A percentile compares a stretch with the other conserved stretches of the same genome.
phyloP scores from a whole-genome alignment of 2,888 invertebrate genomes.

The Heteromyza rotundicornis region DNA sequence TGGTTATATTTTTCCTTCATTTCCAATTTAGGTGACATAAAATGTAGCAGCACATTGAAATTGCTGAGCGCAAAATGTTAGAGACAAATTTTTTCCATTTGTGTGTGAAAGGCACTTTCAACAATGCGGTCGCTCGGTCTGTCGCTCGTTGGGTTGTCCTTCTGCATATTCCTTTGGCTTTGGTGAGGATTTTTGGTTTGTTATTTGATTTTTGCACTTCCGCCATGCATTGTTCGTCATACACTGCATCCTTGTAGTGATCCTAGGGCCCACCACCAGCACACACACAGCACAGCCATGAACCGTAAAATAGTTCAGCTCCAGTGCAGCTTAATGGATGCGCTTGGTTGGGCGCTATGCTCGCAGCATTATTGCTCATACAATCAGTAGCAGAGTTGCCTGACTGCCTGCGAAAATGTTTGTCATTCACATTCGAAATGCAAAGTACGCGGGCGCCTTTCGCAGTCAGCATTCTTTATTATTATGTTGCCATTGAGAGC shows the following conservation, averaged over 20 bases:
- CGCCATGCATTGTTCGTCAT: too few species aligned
- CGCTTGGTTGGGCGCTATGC: background rate
- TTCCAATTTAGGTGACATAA: too few species aligned
- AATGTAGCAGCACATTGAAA: too few species aligned
- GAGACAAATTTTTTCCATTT: too few species aligned
- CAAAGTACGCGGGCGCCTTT: background rate
- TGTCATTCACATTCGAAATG: background rate
- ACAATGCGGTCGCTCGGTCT: slow-evolving; percentile 14
- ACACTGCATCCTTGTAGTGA: too few species aligned
- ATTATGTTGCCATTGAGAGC: background rate
- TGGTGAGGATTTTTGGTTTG: slow-evolving; percentile 1
- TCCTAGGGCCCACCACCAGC: too few species aligned
- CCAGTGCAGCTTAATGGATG: slow-evolving; percentile 1
- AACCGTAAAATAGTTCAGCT: slow-evolving; percentile 22
- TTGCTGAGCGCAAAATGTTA: too few species aligned
- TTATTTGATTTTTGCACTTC: slow-evolving; percentile 13
- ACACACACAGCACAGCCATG: slow-evolving; percentile 7
- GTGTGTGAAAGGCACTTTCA: slow-evolving; percentile 4
- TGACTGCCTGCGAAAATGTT: background rate
- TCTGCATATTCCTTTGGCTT: slow-evolving; percentile 2
- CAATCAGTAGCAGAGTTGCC: background rate
- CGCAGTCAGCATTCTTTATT: background rate
- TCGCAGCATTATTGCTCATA: background rate
- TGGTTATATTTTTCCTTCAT: too few species aligned
- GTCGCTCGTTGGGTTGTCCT: too few species aligned